Conservation (phyloP, 2,113 vertebrate genomes). For the Pelecanus crispus region DNA sequence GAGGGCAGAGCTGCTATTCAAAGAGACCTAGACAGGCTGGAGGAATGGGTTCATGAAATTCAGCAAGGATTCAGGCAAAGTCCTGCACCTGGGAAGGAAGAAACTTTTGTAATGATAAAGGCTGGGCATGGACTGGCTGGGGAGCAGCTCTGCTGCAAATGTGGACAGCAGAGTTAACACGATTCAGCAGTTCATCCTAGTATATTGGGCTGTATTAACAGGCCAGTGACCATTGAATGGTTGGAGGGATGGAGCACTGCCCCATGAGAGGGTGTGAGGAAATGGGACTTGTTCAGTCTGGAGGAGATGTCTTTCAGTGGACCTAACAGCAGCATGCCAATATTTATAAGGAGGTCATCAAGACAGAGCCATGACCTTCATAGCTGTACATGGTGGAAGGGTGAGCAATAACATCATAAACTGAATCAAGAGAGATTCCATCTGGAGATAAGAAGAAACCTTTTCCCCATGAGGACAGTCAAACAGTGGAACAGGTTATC, state of each 20-base stretch:
- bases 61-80: neutral
- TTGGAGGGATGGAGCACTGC: neutral
- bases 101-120: neutral
- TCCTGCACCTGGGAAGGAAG: neutral
- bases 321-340: neutral
- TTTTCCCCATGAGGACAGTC: neutral
- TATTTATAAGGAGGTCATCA: neutral
- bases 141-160: neutral
- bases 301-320: neutral
- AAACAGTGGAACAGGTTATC: neutral
- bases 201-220: neutral
- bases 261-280: neutral
- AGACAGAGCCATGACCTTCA: rapidly evolving
- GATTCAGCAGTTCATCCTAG: neutral
- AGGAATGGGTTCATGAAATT: neutral
- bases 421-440: neutral
- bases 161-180: neutral
- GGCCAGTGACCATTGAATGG: neutral
- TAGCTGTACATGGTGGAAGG: neutral
- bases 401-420: neutral
- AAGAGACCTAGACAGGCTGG: neutral
- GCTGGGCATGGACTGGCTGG: neutral
- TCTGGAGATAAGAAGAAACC: neutral
- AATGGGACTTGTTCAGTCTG: neutral
- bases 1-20: neutral